Evolutionary conservation across 2,797 vertebrate species (phyloP), one percentile per base, ranked within the genome.

Genomic region (Acridotheres tristis): DNA sequence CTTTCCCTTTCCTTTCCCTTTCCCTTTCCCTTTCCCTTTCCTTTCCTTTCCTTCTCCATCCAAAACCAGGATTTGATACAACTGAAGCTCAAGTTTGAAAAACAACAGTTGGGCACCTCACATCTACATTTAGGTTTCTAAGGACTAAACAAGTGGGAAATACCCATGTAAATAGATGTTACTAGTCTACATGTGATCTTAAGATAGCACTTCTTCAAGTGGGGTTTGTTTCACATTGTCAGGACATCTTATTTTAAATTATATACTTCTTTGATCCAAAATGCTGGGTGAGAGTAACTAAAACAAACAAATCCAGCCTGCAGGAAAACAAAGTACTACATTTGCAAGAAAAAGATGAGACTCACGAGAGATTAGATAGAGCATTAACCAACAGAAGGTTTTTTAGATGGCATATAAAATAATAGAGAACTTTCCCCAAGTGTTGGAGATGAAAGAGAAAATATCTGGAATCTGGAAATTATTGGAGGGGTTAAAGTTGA

Each of bases 251-350:
- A 79, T 76, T 95, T 92, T 96, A 91, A 91, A 95, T 93, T 80
- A 90, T 32, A 76, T 58, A 62, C 45, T 94, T 90, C 45, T 94
- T 93, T 85, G 74, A 93, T 96, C 43, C 68, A 77, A 91, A 96
- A 69, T 80, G 74, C 45, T 85, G 94, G 55, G 67, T 94, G n/a
- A 95, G 74, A 96, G 27, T 88, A 96, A 89, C 63, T 81, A 68
- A 90, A 94, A 69, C 71, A 96, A 96, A 96, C 74, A 96, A 91
- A 91, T 91, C 71, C 42, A 77, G 80, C 73, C 92, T 88, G 51
- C 62, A 89, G 85, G 77, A 93, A 92, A 94, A 93, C 74, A 88
- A 88, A 93, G 75, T 67, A 88, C 82, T 88, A 34, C 57, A n/a
- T 89, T 94, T 95, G 50, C 67, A 76, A 84, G 63, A 80, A 88